A percentile compares a stretch with the other conserved stretches of the same genome.
These are phyloP conservation scores for Barypeithes pellucidus DNA, from an alignment of 2,888 invertebrate species.

Conservation along the genomic window DNA sequence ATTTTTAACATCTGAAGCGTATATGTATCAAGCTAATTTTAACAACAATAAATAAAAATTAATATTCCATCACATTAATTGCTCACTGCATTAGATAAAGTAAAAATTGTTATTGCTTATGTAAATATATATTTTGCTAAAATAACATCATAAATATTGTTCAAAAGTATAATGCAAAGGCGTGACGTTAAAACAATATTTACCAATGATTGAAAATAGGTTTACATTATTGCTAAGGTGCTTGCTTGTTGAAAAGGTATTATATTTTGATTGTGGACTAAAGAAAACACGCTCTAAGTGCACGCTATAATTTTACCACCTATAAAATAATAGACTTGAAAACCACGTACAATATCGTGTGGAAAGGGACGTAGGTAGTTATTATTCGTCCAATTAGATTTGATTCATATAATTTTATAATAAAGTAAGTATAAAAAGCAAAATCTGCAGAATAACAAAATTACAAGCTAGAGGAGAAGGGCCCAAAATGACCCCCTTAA, in stretches of 20 bases:
- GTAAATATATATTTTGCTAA: conserved; percentile 6
- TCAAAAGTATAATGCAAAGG: conserved; percentile 4
- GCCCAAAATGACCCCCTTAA: too few relatives aligned
- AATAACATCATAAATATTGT: background rate
- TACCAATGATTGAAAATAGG: conserved; percentile 22
- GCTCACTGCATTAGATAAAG: too few relatives aligned
- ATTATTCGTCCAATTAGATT: background rate
- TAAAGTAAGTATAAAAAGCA: background rate
- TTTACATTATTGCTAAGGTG: conserved; percentile 10
- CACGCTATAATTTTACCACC: conserved; percentile 13
- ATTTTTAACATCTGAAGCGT: too few relatives aligned
- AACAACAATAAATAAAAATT: too few relatives aligned
- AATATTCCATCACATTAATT: too few relatives aligned
- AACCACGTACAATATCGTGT: conserved; percentile 7
- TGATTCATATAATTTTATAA: background rate
- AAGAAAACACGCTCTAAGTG: conserved; percentile 17
- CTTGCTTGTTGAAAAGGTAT: conserved; percentile 13
- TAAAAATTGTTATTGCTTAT: too few relatives aligned
- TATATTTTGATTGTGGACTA: conserved; percentile 10
- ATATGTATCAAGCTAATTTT: too few relatives aligned
- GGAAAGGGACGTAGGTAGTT: background rate
- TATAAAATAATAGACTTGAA: conserved; percentile 10
- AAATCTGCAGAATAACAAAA: background rate
- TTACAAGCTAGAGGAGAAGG: too few relatives aligned
- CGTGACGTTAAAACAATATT: conserved; percentile 16